Conservation (phyloP, 2,113 vertebrate species). For the Brachyistius frenatus region DNA sequence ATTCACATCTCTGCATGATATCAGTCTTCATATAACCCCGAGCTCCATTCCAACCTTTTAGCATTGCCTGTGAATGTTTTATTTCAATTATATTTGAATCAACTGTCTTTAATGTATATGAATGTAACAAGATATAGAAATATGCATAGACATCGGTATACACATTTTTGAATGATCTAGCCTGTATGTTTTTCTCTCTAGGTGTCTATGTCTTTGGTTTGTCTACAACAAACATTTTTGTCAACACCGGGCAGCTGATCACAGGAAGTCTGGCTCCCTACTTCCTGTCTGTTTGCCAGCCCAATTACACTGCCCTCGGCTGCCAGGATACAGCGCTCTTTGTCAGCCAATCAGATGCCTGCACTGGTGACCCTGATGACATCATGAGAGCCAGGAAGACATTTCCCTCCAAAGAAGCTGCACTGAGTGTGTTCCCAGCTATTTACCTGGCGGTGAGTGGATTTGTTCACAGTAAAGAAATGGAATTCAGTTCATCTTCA, state of each 20-base stretch:
- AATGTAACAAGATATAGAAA: too few species aligned
- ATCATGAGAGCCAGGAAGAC: constrained; percentile 90
- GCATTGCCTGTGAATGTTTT: too few species aligned
- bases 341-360: constrained; percentile 89
- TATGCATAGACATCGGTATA: too few species aligned
- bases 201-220: constrained; percentile 93
- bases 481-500: neutral
- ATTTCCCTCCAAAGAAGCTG: constrained; percentile 94
- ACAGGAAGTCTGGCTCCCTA: constrained; percentile 93
- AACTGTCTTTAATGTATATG: too few species aligned
- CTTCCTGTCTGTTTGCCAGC: constrained; percentile 92
- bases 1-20: too few species aligned
- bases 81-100: too few species aligned
- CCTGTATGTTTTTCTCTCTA: constrained; percentile 67
- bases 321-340: constrained; percentile 88
- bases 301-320: constrained; percentile 92
- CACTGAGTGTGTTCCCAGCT: constrained; percentile 90
- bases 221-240: constrained; percentile 93
- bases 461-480: neutral
- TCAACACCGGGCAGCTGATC: constrained; percentile 92
- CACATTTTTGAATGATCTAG: neutral
- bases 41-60: too few species aligned
- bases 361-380: constrained; percentile 89
- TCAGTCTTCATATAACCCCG: too few species aligned
- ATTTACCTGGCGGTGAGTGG: constrained; percentile 92